Percentiles rank a stretch among this genome's conserved stretches.
Evolutionary conservation across 2,888 invertebrate genomes (phyloP).

Genomic region (Microplitis manilae): DNA sequence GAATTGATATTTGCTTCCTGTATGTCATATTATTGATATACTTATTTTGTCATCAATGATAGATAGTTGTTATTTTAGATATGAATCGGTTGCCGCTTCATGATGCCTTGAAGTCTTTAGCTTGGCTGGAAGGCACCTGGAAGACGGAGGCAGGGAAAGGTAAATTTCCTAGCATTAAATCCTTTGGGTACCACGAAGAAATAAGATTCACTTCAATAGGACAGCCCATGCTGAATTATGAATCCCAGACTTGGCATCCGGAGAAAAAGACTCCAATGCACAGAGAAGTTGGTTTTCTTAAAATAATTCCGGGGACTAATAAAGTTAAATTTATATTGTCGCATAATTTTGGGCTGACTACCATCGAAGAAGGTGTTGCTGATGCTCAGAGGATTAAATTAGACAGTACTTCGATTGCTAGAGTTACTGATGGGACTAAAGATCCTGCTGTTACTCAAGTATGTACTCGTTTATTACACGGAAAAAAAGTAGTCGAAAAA

Average conservation of each 20-base stretch:
- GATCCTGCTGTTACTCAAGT: constrained; percentile 73
- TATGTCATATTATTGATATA: no score
- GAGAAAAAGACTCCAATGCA: constrained; percentile 76
- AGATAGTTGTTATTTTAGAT: constrained; percentile 18
- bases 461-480: neutral
- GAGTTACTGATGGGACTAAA: constrained; percentile 74
- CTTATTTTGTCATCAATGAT: no score
- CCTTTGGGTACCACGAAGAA: constrained; percentile 76
- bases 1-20: neutral
- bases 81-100: constrained; percentile 66
- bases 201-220: constrained; percentile 76
- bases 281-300: constrained; percentile 77
- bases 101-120: constrained; percentile 74
- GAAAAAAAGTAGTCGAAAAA: neutral
- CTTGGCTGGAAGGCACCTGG: constrained; percentile 78
- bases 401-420: constrained; percentile 71
- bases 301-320: constrained; percentile 75
- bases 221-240: constrained; percentile 77
- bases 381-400: constrained; percentile 66
- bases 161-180: constrained; percentile 75
- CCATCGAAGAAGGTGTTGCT: constrained; percentile 76
- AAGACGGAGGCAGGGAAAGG: constrained; percentile 73
- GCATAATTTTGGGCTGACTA: constrained; percentile 77
- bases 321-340: constrained; percentile 75
- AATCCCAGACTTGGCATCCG: constrained; percentile 74